These are phyloP conservation scores for Tinea pellionella DNA, from an alignment of 2,888 invertebrate species.

Conservation along the genomic window DNA sequence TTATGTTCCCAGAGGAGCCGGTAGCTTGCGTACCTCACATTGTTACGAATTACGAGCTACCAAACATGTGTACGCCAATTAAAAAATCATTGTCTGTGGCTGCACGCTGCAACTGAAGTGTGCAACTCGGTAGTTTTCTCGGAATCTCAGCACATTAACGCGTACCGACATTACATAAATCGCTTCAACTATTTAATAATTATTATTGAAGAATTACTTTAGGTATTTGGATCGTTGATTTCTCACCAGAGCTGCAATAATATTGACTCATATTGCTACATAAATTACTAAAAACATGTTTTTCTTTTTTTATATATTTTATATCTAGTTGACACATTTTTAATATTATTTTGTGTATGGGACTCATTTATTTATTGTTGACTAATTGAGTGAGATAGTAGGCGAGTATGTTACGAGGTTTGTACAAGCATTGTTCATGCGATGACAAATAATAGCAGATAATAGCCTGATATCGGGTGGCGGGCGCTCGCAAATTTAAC, in stretches of 20 bases:
- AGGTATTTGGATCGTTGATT: conserved; percentile 3
- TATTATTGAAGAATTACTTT: conserved; percentile 12
- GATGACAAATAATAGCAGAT: conserved; percentile 67
- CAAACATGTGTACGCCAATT: conserved; percentile 12
- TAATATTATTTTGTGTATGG: neutral
- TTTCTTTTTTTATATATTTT: neutral
- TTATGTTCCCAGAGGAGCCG: conserved; percentile 32
- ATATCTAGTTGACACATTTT: neutral
- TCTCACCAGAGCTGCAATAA: conserved; percentile 11
- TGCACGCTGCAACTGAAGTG: conserved; percentile 5
- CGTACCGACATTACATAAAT: conserved; percentile 11
- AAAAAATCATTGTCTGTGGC: conserved; percentile 10
- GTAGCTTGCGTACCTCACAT: conserved; percentile 18
- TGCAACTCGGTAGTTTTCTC: conserved; percentile 4
- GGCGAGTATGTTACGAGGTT: conserved; percentile 29
- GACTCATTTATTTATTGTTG: conserved; percentile 23
- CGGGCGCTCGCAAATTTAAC: conserved; percentile 52
- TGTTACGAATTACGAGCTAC: conserved; percentile 10
- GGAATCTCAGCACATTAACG: conserved; percentile 8
- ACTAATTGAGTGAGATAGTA: conserved; percentile 56
- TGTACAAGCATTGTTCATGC: conserved; percentile 52
- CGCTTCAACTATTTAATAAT: conserved; percentile 6
- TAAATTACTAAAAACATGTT: neutral
- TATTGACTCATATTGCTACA: neutral
- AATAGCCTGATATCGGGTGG: conserved; percentile 66